Evolutionary conservation across 2,888 invertebrate species (phyloP), one percentile per base, ranked within the genome.

Genomic region (Lepeophtheirus nordmannii): DNA sequence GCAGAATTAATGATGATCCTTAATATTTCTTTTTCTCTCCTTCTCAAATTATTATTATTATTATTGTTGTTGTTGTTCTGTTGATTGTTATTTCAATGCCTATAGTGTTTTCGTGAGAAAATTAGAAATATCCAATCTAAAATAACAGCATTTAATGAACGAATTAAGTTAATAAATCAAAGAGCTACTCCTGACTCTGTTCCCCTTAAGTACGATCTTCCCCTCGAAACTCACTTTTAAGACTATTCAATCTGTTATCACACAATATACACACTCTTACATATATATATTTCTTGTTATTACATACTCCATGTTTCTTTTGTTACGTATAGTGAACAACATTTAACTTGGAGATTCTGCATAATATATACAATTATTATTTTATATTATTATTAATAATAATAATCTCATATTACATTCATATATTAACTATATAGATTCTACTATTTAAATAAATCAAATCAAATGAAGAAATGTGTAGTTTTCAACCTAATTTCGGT

Each of bases 71-170:
- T 30, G 7, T 30, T 30, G 30, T 30, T 5, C 7, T 30, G 7
- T 30, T 30, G 30, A 30, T 30, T 30, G 8, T 17, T 46, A 2
- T 46, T 8, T 46, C 57, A 20, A 53, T 56, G 22, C 23, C 30
- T 17, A 20, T 11, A 22, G 57, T 14, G 40, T 41, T 17, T 23
- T 5, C 85, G 86, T 76, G 89, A 90, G 79, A 83, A 83, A 78
- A 85, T 89, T 74, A 87, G 86, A 77, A 82, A 83, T 76, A 82
- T 91, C 75, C 88, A 89, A 78, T 85, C 84, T 79, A 88, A 88
- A 82, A 87, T 91, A 74, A 82, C 85, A 74, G 85, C 87, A 78
- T 85, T 87, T 72, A 85, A 84, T 76, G 90, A 91, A 79, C 85
- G 89, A 75, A 85, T 89, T 75, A 90, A 89, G 78, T 80, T 88